phyloP scores from a whole-genome alignment of 2,888 invertebrate genomes.

The Metacarcinus magister region DNA sequence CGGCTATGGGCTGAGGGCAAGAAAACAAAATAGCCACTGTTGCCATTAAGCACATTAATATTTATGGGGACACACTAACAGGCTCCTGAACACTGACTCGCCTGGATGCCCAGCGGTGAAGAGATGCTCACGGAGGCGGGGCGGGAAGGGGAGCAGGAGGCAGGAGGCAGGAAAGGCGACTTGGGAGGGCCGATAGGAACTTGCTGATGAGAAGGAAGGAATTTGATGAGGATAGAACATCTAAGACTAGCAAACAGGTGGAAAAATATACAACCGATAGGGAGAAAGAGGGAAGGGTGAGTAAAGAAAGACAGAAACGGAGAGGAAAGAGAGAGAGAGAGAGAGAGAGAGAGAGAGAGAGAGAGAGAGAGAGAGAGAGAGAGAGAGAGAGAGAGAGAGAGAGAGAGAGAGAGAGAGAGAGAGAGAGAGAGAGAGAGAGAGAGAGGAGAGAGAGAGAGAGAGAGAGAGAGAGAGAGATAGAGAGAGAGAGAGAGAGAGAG shows the following conservation, averaged over 20 bases:
- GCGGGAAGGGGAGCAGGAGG: neutral
- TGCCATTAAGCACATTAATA: slow-evolving; percentile 42
- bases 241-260: neutral
- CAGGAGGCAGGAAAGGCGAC: neutral
- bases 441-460: slow-evolving; percentile 3
- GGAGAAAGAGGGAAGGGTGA: neutral
- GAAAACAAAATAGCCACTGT: neutral
- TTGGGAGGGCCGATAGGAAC: neutral
- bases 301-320: neutral
- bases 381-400: slow-evolving; percentile 11
- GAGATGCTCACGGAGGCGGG: neutral
- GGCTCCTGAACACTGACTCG: neutral
- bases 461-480: neutral
- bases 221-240: neutral
- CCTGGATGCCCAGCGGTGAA: neutral
- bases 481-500: too few relatives aligned
- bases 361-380: slow-evolving; percentile 19
- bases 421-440: slow-evolving; percentile 38
- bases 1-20: slow-evolving; percentile 1
- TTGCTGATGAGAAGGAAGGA: slow-evolving; percentile 19
- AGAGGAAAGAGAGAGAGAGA: neutral
- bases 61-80: slow-evolving; percentile 37
- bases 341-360: neutral
- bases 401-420: slow-evolving; percentile 43
- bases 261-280: too few relatives aligned